Conservation (phyloP, 2,888 invertebrate species). For the Iselma pallidipennis region DNA sequence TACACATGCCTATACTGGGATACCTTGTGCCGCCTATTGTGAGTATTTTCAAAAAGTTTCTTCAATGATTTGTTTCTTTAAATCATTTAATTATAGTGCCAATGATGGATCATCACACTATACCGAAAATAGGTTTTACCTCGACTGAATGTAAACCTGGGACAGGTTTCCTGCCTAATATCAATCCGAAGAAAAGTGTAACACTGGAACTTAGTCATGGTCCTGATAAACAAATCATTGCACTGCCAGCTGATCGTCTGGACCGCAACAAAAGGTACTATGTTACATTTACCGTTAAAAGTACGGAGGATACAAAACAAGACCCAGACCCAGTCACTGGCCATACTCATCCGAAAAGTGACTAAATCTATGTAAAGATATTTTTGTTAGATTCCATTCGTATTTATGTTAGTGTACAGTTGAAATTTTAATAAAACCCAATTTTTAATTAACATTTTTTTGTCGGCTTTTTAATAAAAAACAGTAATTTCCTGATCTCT, state of each 20-base stretch:
- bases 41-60: constrained; percentile 56
- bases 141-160: constrained; percentile 48
- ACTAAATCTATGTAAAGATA: constrained; percentile 29
- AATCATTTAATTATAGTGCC: constrained; percentile 64
- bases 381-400: too few relatives aligned
- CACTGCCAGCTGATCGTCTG: constrained; percentile 82
- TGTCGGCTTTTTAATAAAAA: not conserved
- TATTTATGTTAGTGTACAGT: not conserved
- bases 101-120: constrained; percentile 77
- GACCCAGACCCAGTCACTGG: constrained; percentile 34
- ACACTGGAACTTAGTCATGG: constrained; percentile 84
- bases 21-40: constrained; percentile 88
- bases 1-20: constrained; percentile 86
- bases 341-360: constrained; percentile 57
- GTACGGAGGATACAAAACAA: constrained; percentile 60
- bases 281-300: constrained; percentile 90
- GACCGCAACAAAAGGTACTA: constrained; percentile 90
- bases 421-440: not conserved
- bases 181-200: constrained; percentile 63
- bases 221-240: constrained; percentile 82
- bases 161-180: constrained; percentile 69
- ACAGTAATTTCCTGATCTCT: too few relatives aligned
- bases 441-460: not conserved
- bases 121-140: constrained; percentile 70
- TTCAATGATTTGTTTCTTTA: not conserved